Evolutionary conservation across 2,113 vertebrate genomes (phyloP).

Genomic region (Nibea albiflora): DNA sequence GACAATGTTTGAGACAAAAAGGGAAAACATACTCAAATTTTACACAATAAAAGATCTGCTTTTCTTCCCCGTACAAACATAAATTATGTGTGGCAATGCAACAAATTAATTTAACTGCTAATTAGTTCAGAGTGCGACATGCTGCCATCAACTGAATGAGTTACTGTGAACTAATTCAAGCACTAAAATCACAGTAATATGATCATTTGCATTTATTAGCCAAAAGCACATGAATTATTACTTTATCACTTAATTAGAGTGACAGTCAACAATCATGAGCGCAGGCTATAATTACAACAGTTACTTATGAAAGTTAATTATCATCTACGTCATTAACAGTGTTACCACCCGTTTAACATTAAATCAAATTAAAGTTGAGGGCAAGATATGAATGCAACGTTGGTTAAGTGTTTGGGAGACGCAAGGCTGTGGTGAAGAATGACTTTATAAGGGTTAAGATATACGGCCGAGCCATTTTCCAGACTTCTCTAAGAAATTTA

Average conservation of each 20-base stretch:
- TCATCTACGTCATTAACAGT: not conserved
- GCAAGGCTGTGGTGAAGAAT: constrained; percentile 9
- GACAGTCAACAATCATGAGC: constrained; percentile 21
- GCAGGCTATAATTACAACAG: not conserved
- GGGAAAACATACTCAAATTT: not conserved
- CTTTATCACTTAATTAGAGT: constrained; percentile 19
- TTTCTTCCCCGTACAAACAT: not conserved
- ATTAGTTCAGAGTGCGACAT: constrained; percentile 21
- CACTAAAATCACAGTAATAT: constrained; percentile 11
- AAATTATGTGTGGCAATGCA: constrained; percentile 9
- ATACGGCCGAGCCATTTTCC: not conserved
- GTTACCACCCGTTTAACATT: not conserved
- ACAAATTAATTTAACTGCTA: constrained; percentile 4
- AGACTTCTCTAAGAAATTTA: constrained; percentile 15
- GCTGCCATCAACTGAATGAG: constrained; percentile 15
- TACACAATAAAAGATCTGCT: not conserved
- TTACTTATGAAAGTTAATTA: constrained; percentile 8
- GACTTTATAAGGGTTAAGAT: constrained; percentile 17
- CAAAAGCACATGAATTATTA: constrained; percentile 13
- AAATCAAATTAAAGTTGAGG: not conserved
- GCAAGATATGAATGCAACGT: not conserved
- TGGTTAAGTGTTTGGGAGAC: not conserved
- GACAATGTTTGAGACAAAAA: not conserved
- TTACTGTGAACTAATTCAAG: constrained; percentile 12
- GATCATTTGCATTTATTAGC: constrained; percentile 25